Base-by-base conservation (phyloP, 2,113 vertebrate species). In the Salvelinus namaycush region DNA sequence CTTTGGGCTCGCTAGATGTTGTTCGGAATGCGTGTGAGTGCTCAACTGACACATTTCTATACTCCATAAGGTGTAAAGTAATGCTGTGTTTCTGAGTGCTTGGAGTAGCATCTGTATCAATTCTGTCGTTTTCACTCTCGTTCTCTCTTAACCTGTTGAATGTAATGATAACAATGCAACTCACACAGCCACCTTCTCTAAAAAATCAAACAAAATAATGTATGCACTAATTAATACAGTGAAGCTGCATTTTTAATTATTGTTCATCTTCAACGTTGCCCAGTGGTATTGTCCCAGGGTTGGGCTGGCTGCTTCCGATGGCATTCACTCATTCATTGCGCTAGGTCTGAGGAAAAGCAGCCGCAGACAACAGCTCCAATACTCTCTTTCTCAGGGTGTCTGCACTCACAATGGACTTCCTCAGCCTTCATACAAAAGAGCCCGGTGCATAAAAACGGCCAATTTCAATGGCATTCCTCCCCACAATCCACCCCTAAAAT, bases 391-490 rank as follows among this genome's bases (percentile, higher is more conserved):
- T 93, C 89, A 90, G 91, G 88, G 90, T 91, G 90, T 93, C 90
- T 89, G 83, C 78, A 79, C 70, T 75, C 89, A 93, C 93, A 94
- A 94, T 93, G 81, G 89, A 91, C 88, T 92, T 94, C 90, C 90
- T 92, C 78, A 88, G 89, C 78, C 76, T 29, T 72, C 68, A 77
- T 82, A 94, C 91, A 94, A 93, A 92, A 88, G 93, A 89, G 85
- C 78, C 84, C 88, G 83, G 82, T 54, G 74, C 81, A 86, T 87
- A 89, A 92, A 85, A 82, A 80, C 84, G 82, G 85, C 88, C 91
- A 90, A 81, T 90, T 92, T 94, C 89, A 93, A 93, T 92, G 90
- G 90, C 92, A 93, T 92, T 93, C 91, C 91, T 87, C 70, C 78
- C 79, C 86, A 89, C 91, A 94, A 94, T 92, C 79, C 39, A 44